Conservation (phyloP, 2,113 vertebrate genomes). For the Melanotaenia duboulayi region DNA sequence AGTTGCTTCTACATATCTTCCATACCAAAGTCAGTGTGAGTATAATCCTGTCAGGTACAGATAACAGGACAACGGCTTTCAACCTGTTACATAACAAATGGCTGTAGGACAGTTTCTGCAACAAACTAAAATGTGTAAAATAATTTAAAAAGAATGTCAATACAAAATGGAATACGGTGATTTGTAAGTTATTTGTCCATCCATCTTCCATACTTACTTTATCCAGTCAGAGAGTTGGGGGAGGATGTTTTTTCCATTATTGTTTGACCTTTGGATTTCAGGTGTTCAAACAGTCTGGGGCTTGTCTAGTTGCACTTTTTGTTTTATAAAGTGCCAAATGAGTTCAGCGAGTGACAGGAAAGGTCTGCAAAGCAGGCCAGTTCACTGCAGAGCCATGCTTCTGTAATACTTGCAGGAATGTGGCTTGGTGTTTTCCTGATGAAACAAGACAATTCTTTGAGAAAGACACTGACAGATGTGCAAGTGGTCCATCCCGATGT, state of each 20-base stretch:
- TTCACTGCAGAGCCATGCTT: too few relatives aligned
- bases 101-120: slow-evolving; percentile 8
- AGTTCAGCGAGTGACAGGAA: too few relatives aligned
- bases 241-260: too few relatives aligned
- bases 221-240: too few relatives aligned
- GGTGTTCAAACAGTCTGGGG: too few relatives aligned
- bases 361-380: too few relatives aligned
- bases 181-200: not conserved
- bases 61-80: slow-evolving; percentile 9
- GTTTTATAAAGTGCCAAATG: too few relatives aligned
- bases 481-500: not conserved
- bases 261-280: too few relatives aligned
- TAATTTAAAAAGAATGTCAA: not conserved
- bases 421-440: not conserved
- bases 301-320: too few relatives aligned
- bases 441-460: not conserved
- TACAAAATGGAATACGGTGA: not conserved
- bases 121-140: not conserved
- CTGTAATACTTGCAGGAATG: too few relatives aligned
- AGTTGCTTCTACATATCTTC: not conserved
- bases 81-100: not conserved
- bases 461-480: not conserved
- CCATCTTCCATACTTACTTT: too few relatives aligned
- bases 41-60: not conserved
- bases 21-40: not conserved